phyloP scores from a whole-genome alignment of 2,113 vertebrate species.

The Rhineura floridana region DNA sequence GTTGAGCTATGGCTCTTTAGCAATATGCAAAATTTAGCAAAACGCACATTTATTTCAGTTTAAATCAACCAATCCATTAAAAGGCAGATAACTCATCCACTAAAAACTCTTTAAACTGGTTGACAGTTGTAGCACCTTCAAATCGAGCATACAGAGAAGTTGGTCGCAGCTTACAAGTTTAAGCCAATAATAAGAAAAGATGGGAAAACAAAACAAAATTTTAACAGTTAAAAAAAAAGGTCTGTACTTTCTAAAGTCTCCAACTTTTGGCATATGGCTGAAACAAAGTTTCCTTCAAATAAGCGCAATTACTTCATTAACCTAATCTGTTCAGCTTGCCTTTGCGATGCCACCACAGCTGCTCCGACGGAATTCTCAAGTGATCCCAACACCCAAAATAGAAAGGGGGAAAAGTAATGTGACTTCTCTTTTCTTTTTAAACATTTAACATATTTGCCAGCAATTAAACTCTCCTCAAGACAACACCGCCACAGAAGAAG shows the following conservation, averaged over 20 bases:
- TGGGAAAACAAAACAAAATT: neutral
- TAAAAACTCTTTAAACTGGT: neutral
- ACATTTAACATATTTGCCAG: neutral
- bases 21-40: neutral
- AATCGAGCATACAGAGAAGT: neutral
- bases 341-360: slow-evolving; percentile 3
- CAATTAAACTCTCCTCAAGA: slow-evolving; percentile 28
- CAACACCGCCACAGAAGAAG: too few species aligned
- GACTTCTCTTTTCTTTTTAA: neutral
- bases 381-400: neutral
- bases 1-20: too few species aligned
- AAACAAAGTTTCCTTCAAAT: neutral
- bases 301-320: slow-evolving; percentile 4
- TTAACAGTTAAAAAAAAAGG: neutral
- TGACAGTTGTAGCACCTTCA: neutral
- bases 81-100: neutral
- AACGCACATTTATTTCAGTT: neutral
- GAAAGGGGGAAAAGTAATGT: neutral
- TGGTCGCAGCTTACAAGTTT: neutral
- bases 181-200: neutral
- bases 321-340: neutral
- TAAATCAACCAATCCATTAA: neutral
- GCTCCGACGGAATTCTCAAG: slow-evolving; percentile 9
- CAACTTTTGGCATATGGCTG: accelerated
- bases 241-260: accelerated